Evolutionary conservation across 2,113 vertebrate genomes (phyloP), one percentile per base, ranked within the genome.

Genomic region (Plotosus lineatus): DNA sequence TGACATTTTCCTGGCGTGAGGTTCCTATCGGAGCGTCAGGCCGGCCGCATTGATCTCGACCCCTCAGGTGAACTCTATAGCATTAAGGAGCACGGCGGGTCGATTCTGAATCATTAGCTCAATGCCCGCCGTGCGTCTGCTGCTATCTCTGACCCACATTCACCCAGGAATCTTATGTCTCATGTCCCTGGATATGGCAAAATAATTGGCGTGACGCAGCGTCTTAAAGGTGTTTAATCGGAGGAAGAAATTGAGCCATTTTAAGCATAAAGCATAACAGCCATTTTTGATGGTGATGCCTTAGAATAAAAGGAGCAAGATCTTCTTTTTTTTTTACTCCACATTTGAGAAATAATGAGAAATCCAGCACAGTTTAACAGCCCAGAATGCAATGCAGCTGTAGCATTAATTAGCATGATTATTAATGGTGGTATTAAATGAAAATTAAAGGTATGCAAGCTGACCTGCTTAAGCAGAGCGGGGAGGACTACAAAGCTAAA

Each of bases 1-100:
- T 80, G 80, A 72, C 77, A 80, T 80, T 82, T 82, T 80, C 36
- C 44, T 33, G 68, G 46, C 81, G 65, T 66, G 78, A 87, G 87
- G 88, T 85, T 56, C 26, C 44, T 79, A 78, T 82, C 79, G 83
- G 86, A 87, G 83, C 53, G 17, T 28, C 80, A 83, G 84, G 72
- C 8, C 31, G 82, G 80, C 83, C 86, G 86, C 82, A 87, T 89
- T 83, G 75, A 46, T 31, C 6, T 48, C 82, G 85, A 88, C 90
- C 89, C 44, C 88, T 36, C 73, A 89, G 86, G 87, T 90, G 86
- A 90, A 88, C 82, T 86, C 79, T 83, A 87, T 84, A 85, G 84
- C 84, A 75, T 82, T 46, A 68, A 66, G 58, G 79, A 82, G 74
- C 44, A 48, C 12, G 33, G 63, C 40, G 17, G 84, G 80, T 82